These are phyloP conservation scores for Peromyscus aztecus DNA, from an alignment of 2,797 vertebrate genomes.

Conservation along the genomic window DNA sequence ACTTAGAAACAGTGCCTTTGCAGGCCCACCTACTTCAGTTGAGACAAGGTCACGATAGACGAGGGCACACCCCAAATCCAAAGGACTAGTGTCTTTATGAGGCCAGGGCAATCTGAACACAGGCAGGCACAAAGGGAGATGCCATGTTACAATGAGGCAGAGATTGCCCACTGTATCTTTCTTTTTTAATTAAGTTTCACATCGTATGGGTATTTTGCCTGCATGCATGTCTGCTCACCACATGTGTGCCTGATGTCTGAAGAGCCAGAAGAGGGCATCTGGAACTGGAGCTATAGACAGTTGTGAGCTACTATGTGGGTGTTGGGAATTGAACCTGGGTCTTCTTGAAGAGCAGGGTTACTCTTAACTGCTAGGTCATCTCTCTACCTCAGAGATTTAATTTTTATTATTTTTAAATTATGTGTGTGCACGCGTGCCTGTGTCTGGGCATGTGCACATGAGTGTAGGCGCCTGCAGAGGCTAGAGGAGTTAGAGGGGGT, in stretches of 20 bases:
- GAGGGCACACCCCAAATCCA: neutral
- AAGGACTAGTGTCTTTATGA: neutral
- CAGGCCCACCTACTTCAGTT: neutral
- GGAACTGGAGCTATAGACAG: neutral
- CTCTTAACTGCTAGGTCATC: neutral
- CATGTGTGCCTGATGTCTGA: neutral
- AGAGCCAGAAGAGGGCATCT: neutral
- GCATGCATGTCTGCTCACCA: neutral
- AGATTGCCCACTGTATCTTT: no score
- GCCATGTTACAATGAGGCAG: rapidly evolving
- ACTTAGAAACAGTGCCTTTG: neutral
- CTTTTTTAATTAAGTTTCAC: neutral
- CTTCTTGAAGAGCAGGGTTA: neutral
- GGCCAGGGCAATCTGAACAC: neutral
- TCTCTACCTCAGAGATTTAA: neutral
- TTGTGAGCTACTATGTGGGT: neutral
- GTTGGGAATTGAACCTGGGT: neutral
- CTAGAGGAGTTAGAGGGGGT: neutral
- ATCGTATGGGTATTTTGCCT: neutral
- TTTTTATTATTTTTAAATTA: neutral
- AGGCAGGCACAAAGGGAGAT: neutral
- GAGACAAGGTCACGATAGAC: neutral
- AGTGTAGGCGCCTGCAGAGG: neutral
- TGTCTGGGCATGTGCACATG: neutral
- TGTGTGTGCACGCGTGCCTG: neutral